Evolutionary conservation across 2,888 invertebrate species (phyloP), one percentile per base, ranked within the genome.

Genomic region (Troilus luridus): DNA sequence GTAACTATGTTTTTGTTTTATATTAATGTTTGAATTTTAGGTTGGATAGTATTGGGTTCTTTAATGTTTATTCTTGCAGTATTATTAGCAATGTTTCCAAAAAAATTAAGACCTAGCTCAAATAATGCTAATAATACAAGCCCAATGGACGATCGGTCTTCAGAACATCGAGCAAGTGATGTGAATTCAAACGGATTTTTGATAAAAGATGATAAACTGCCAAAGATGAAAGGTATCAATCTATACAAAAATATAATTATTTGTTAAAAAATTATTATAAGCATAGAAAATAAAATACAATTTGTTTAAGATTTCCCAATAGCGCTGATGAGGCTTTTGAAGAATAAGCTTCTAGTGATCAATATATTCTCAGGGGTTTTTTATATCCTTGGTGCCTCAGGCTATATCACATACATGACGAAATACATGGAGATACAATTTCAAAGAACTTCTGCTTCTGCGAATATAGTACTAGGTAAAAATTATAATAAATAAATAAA

Each of bases 351-450:
- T 17, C 95, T 97, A 91, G 95, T 96, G 92, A 95, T 95, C 92
- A 96, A 97, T 93, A 96, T 96, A 77, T 94, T 96, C 6, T 95
- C 96, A 60, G 96, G 95, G 8, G 95, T 96, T 21, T 96, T 96
- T 92, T 96, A 96, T 92, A 95, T 97, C 85, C 93, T 96, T 89
- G 96, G 96, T 58, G 95, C 95, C 8, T 94, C 95, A 0, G 96
- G 96, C 0, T 96, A 96, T 93, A 96, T 96, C 93, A 97, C 96
- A 19, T 97, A 96, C 93, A 94, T 97, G 93, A 96, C 96, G 14
- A 97, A 97, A 93, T 97, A 97, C 93, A 95, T 97, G 93, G 97
- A 97, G 94, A 96, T 96, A 14, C 96, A 97, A 93, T 97, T 96
- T 93, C 95, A 95, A 92, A 95, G 95, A 92, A 95, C 95, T 0